Conservation (phyloP, 2,888 invertebrate species). For the Ectemnius continuus region DNA sequence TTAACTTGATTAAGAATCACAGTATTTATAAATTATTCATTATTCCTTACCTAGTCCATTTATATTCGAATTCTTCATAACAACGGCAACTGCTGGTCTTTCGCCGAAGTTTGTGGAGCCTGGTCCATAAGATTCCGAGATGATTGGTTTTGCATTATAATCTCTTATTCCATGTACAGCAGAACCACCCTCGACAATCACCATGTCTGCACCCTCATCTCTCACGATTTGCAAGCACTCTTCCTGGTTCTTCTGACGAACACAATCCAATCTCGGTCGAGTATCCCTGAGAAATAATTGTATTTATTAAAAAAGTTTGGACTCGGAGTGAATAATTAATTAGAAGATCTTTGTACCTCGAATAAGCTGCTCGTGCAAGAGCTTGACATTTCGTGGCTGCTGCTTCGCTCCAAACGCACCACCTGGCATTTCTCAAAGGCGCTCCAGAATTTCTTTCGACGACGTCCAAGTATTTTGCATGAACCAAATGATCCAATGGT, state of each 20-base stretch:
- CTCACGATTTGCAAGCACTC: constrained; percentile 85
- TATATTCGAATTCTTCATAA: constrained; percentile 81
- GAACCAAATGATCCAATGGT: constrained; percentile 82
- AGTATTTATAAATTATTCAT: not conserved
- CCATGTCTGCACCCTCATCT: constrained; percentile 85
- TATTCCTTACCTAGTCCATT: constrained; percentile 77
- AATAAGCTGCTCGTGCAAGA: constrained; percentile 86
- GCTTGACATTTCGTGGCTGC: constrained; percentile 87
- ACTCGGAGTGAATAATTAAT: too few relatives aligned
- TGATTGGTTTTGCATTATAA: constrained; percentile 82
- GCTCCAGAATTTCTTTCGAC: constrained; percentile 87
- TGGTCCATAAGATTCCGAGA: constrained; percentile 83
- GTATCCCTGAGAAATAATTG: constrained; percentile 80
- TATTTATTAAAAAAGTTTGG: too few relatives aligned
- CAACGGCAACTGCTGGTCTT: constrained; percentile 82
- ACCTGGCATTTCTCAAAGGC: constrained; percentile 82
- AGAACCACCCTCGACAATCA: constrained; percentile 83
- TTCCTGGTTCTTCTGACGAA: constrained; percentile 82
- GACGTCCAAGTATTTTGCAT: constrained; percentile 85
- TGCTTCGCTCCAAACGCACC: constrained; percentile 83
- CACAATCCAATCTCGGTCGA: constrained; percentile 89
- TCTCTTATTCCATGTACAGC: constrained; percentile 80
- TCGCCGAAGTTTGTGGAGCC: constrained; percentile 80
- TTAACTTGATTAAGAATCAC: not conserved
- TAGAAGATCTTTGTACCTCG: constrained; percentile 72